Evolutionary conservation across 2,888 invertebrate genomes (phyloP).

Genomic region (Gnatocerus cornutus): DNA sequence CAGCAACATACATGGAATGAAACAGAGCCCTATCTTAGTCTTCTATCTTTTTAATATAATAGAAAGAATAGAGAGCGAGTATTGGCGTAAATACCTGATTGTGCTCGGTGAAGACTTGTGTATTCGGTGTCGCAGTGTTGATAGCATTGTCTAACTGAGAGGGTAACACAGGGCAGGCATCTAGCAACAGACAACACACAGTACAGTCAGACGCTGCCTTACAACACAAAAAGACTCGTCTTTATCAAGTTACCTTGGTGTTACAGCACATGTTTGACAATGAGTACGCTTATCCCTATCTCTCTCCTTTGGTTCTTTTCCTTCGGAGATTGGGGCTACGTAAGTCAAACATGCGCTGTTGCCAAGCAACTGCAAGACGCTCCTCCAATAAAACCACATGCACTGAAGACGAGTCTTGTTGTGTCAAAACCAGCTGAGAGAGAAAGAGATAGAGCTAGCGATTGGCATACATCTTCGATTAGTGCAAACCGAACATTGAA

Average conservation of each 20-base stretch:
- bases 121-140: constrained; percentile 77
- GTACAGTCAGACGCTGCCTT: constrained; percentile 73
- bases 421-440: constrained; percentile 66
- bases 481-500: constrained; percentile 67
- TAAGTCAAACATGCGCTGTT: constrained; percentile 20
- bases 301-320: constrained; percentile 26
- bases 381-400: constrained; percentile 13
- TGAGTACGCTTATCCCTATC: constrained; percentile 1
- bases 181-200: constrained; percentile 95
- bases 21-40: constrained; percentile 22
- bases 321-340: background rate
- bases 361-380: constrained; percentile 2
- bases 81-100: constrained; percentile 65
- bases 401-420: constrained; percentile 53
- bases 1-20: constrained; percentile 29
- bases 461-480: constrained; percentile 61
- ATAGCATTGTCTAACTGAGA: constrained; percentile 91
- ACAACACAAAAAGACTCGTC: constrained; percentile 62
- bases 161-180: constrained; percentile 92
- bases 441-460: constrained; percentile 67
- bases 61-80: constrained; percentile 54
- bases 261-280: constrained; percentile 27
- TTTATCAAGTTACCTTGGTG: constrained; percentile 8
- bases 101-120: constrained; percentile 71
- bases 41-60: constrained; percentile 37